phyloP scores from a whole-genome alignment of 1,140 invertebrate genomes.

The Metopolophium dirhodum region DNA sequence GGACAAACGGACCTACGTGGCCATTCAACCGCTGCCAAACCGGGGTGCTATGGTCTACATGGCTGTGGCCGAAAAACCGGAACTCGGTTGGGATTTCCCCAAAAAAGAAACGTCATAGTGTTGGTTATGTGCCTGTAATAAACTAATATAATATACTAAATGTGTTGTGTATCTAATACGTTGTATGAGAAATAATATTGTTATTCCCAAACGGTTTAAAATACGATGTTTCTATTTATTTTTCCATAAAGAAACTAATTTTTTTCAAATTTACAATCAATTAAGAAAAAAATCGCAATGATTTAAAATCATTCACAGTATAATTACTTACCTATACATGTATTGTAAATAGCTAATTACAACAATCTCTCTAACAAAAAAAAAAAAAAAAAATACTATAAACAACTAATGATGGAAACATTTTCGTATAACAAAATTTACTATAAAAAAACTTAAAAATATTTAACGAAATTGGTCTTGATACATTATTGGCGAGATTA shows the following conservation, averaged over 20 bases:
- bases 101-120: not conserved
- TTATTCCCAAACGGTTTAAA: not conserved
- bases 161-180: not conserved
- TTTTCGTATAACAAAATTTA: no score
- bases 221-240: not conserved
- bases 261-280: not conserved
- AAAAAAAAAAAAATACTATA: no score
- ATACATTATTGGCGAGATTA: no score
- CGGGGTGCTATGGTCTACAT: constrained; percentile 65
- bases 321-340: not conserved
- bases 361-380: no score
- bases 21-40: constrained; percentile 65
- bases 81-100: constrained; percentile 59
- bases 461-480: no score
- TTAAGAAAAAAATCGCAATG: not conserved
- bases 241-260: not conserved
- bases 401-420: no score
- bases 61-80: constrained; percentile 64
- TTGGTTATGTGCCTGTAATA: not conserved
- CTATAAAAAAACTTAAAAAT: no score
- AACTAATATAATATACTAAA: not conserved
- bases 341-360: no score
- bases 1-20: constrained; percentile 65
- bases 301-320: not conserved
- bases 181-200: not conserved